Base-by-base conservation (phyloP, 2,113 vertebrate species). In the Pachypanchax playfairii region DNA sequence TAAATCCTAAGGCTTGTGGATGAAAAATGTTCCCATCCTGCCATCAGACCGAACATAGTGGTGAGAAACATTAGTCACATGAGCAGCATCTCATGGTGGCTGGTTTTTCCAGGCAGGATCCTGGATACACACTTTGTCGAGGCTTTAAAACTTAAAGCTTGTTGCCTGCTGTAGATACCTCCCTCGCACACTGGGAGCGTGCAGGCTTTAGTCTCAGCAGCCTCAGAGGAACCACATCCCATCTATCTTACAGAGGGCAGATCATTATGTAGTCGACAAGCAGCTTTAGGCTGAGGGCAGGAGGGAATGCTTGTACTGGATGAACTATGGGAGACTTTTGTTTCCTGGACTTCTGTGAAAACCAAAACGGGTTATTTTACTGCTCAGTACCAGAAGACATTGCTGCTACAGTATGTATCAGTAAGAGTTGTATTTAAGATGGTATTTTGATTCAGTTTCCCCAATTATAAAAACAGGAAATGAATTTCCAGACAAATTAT, bases 231-330 rank as follows among this genome's bases (percentile, higher is more conserved):
- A 79, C 84, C 86, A 63, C 43, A 60, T 74, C 85, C 82, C 84
- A 92, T 92, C 85, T 85, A 89, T 91, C 90, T 89, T 88, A 59
- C 46, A 79, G 77, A 78, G 80, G 70, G 82, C 50, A 79, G 81
- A 92, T 91, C 86, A 90, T 91, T 92, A 91, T 73, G 67, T 65
- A 83, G 86, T 80, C 56, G 80, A 82, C 83, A 86, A 74, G 83
- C 75, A 77, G 77, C 80, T 87, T 87, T 83, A 81, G 75, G 79
- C 84, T 38, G 7, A 59, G 58, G 80, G 60, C 74, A 86, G 65
- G 78, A 79, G 77, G 79, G 84, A 86, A 61, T 62, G 56, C 65
- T 50, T 71, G 68, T 77, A 55, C 60, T 24, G 61, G 65, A 80
- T 87, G 86, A 80, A 86, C 85, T 84, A 68, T 71, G 58, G 71